Evolutionary conservation across 1,140 invertebrate genomes (phyloP), one percentile per base, ranked within the genome.

Genomic region (Drosophila subobscura): DNA sequence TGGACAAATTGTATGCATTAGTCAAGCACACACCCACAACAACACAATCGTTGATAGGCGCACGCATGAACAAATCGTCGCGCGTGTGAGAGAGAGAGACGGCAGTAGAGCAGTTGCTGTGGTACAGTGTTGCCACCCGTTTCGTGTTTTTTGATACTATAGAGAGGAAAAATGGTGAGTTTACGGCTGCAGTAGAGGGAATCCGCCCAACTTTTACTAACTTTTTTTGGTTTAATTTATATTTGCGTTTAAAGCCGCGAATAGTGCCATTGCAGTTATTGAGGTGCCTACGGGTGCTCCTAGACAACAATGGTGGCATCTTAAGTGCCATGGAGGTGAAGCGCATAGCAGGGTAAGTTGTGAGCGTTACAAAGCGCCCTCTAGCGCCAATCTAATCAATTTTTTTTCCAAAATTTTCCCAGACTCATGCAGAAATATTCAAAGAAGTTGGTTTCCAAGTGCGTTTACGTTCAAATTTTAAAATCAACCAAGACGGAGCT

Each of bases 361-460:
- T 1, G 10, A 37, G 33, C 29, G 23, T 10, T 16, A 4, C 20
- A 7, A n/a, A 37, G 66, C 83, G 80, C 77, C 80, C 55, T 44
- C 80, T 85, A 40, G 53, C 40, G 64, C 22, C 20, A 10, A 47
- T 61, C 53, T 67, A 63, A 74, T 16, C 44, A 58, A 40, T 52
- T 65, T 88, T 89, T 94, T 95, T 73, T 93, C 10, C 10, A 10
- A 37, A n/a, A 37, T n/a, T 22, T 47, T 37, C 23, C 1, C 29
- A 98, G 97, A 90, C 94, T 99, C 84, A 99, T 99, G 97, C 96
- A 96, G 23, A 98, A 98, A 92, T 98, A 96, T 93, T 98, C 97
- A 0, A 98, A 97, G 91, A 99, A 99, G 92, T 92, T 99, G 54
- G 97, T 99, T 33, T 98, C 97, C 77, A 98, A 98, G 93, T 98